These are phyloP conservation scores for Bathynomus jamesi DNA, from an alignment of 1,140 invertebrate genomes.

Conservation along the genomic window DNA sequence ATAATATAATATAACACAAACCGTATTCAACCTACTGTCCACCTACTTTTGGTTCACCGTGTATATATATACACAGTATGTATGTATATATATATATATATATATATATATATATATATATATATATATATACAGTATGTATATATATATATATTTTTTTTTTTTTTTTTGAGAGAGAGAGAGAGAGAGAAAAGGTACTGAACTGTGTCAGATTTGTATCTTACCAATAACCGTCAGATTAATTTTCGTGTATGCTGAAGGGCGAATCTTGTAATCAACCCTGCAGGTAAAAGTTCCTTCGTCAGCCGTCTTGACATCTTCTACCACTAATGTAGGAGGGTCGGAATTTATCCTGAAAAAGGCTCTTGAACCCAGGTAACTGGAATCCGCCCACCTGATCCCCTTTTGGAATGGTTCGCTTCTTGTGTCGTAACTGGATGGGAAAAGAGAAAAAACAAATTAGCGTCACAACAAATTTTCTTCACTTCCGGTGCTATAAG, in stretches of 20 bases:
- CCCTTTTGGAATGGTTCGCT: slow-evolving; percentile 23
- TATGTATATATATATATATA: no score
- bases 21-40: no score
- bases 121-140: no score
- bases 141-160: no score
- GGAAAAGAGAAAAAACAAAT: not conserved
- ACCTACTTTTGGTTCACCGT: no score
- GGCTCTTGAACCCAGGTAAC: slow-evolving; percentile 24
- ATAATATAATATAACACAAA: no score
- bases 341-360: slow-evolving; percentile 32
- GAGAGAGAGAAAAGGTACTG: no score
- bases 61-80: no score
- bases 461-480: no score
- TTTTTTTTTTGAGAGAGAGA: no score
- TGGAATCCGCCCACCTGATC: slow-evolving; percentile 20
- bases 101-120: not conserved
- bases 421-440: slow-evolving; percentile 25
- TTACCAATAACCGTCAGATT: slow-evolving; percentile 32
- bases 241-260: slow-evolving; percentile 31
- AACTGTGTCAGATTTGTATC: not conserved
- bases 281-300: slow-evolving; percentile 31
- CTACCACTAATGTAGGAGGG: slow-evolving; percentile 28
- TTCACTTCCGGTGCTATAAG: no score
- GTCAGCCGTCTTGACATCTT: slow-evolving; percentile 29
- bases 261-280: slow-evolving; percentile 29